Evolutionary conservation across 2,888 invertebrate species (phyloP), one percentile per base, ranked within the genome.

Genomic region (Pocota personata): DNA sequence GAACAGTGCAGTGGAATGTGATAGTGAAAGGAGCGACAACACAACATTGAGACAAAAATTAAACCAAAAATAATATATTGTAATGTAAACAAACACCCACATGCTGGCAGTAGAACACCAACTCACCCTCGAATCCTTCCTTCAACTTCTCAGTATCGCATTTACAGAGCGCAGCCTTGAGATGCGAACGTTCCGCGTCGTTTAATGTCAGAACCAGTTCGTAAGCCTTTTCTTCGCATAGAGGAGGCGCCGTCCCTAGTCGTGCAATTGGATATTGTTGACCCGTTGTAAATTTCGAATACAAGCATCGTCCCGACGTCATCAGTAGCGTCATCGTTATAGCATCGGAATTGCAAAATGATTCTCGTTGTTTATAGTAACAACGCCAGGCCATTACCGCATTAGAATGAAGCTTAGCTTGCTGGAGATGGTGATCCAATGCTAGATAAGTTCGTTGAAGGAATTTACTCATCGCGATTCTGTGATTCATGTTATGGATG

Each of bases 51-150:
- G n/a, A 46, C 46, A 40, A 64, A 46, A 66, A 24, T n/a, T 7
- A 46, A 27, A 32, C 12, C 8, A 2, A 64, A 62, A 62, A 16
- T 7, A 19, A 64, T 7, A 48, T 40, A 3, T 10, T n/a, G 10
- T 14, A 43, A 21, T 48, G 24, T 46, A 64, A 32, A 46, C n/a
- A 43, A 58, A 57, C 64, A 66, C 16, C 48, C 62, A 50, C 66
- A 66, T 66, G 66, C 66, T n/a, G 50, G 58, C 12, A 62, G 37
- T 14, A 46, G 32, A 55, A 24, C 24, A 58, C 87, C 78, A 77
- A 90, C 90, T 92, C 93, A 96, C 97, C 96, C 95, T 96, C 96
- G 90, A 95, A 97, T 90, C 95, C 95, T 79, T 96, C 96, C 92
- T 96, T 97, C 73, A 95, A 94, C 90, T 94, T 93, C 89, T 95